Conservation (phyloP, 2,113 vertebrate genomes). For the Malurus melanocephalus region DNA sequence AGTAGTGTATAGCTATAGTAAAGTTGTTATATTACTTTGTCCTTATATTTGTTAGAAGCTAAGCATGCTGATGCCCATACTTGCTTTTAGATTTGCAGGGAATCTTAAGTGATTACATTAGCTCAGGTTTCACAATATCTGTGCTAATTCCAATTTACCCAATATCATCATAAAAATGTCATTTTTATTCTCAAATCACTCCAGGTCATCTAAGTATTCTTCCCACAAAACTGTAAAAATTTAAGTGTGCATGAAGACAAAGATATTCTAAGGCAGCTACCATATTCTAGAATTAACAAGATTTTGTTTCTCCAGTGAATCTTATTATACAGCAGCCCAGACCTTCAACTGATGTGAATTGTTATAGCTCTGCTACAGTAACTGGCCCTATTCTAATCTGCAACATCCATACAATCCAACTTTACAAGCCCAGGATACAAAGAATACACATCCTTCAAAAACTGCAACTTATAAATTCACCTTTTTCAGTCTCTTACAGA, state of each 20-base stretch:
- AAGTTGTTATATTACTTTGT: neutral
- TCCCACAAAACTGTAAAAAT: neutral
- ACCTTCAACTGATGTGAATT: neutral
- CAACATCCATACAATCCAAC: neutral
- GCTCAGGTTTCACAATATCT: neutral
- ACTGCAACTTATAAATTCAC: constrained; percentile 57
- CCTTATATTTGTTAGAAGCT: neutral
- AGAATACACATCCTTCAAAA: neutral
- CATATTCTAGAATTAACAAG: neutral
- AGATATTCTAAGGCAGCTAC: neutral
- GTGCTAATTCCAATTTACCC: neutral
- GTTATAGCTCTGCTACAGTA: neutral
- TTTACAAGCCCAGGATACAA: neutral
- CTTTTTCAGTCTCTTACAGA: constrained; percentile 94
- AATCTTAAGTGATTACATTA: neutral
- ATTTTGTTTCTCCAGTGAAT: neutral
- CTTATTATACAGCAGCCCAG: neutral
- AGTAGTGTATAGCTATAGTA: neutral
- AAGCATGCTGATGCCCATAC: neutral
- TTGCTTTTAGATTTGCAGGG: neutral
- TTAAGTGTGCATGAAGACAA: neutral
- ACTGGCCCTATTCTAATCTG: neutral
- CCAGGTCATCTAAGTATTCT: neutral
- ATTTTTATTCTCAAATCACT: neutral
- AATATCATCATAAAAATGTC: neutral